Conservation (phyloP, 2,113 vertebrate genomes). For the Bolborhynchus lineola region DNA sequence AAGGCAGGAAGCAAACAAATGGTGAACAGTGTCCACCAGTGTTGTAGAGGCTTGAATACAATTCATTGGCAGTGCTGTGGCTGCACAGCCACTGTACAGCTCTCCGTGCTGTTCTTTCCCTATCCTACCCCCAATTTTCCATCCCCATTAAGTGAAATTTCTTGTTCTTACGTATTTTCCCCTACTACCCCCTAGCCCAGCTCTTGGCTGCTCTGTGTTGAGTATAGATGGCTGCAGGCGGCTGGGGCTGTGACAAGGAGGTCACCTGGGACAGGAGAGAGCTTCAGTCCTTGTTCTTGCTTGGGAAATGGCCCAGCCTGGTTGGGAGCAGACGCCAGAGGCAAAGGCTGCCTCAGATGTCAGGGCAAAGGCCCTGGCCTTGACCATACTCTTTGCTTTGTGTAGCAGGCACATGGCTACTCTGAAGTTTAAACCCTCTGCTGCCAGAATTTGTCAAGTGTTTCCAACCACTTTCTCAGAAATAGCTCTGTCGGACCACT, state of each 20-base stretch:
- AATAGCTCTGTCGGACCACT: neutral
- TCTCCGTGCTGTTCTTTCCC: fast-evolving
- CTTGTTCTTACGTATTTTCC: neutral
- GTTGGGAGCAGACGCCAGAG: neutral
- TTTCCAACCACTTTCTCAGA: neutral
- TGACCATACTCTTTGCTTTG: fast-evolving
- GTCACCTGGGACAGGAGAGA: neutral
- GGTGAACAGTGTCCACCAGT: neutral
- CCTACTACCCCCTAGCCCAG: neutral
- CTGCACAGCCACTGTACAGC: neutral
- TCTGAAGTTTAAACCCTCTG: neutral
- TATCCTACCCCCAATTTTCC: neutral
- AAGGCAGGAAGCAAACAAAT: neutral
- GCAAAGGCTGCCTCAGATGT: neutral
- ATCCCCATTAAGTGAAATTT: neutral
- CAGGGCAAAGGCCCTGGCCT: neutral
- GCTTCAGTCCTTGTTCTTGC: neutral
- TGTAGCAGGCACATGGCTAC: neutral
- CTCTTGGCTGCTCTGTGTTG: neutral
- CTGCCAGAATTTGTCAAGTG: neutral
- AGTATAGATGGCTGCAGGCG: neutral
- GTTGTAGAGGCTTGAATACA: fast-evolving
- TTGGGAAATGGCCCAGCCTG: fast-evolving
- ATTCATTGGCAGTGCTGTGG: neutral
- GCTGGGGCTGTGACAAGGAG: fast-evolving